Percentiles rank a stretch among this genome's conserved stretches.
Conservation (phyloP, 2,113 vertebrate genomes). For the Oostethus manadensis region DNA sequence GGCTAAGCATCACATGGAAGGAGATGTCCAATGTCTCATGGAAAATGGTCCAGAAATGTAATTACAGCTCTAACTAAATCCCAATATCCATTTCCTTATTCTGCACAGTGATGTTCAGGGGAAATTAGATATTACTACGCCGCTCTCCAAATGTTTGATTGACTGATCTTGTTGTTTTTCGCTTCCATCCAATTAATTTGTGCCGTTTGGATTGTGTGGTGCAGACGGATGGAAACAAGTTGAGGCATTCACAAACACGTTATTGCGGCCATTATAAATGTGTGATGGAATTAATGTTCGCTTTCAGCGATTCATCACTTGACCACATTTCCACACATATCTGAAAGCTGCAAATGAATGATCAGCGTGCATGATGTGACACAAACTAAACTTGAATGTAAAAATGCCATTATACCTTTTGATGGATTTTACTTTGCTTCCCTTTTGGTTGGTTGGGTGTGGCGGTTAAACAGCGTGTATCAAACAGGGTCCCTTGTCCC, state of each 20-base stretch:
- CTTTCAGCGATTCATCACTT: neutral
- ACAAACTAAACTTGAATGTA: neutral
- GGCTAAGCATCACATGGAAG: slow-evolving; percentile 30
- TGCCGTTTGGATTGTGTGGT: slow-evolving; percentile 34
- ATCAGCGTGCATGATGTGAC: neutral
- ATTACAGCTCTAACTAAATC: slow-evolving; percentile 46
- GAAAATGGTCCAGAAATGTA: slow-evolving; percentile 44
- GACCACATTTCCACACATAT: neutral
- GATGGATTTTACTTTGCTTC: slow-evolving; percentile 16
- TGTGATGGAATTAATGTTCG: neutral
- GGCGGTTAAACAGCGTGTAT: too few species aligned
- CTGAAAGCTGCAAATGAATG: neutral
- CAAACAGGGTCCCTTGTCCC: too few species aligned
- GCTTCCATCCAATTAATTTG: slow-evolving; percentile 49
- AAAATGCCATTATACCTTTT: neutral
- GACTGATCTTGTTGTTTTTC: slow-evolving; percentile 40
- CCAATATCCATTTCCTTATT: slow-evolving; percentile 34
- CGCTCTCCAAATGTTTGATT: slow-evolving; percentile 39
- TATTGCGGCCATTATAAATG: slow-evolving; percentile 13
- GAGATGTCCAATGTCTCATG: slow-evolving; percentile 43
- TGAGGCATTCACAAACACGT: slow-evolving; percentile 17
- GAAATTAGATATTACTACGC: slow-evolving; percentile 57
- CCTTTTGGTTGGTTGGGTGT: neutral
- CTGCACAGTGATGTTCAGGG: slow-evolving; percentile 47
- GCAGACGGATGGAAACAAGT: slow-evolving; percentile 30